Evolutionary conservation across 2,113 vertebrate species (phyloP).

Genomic region (Anolis sagrei): DNA sequence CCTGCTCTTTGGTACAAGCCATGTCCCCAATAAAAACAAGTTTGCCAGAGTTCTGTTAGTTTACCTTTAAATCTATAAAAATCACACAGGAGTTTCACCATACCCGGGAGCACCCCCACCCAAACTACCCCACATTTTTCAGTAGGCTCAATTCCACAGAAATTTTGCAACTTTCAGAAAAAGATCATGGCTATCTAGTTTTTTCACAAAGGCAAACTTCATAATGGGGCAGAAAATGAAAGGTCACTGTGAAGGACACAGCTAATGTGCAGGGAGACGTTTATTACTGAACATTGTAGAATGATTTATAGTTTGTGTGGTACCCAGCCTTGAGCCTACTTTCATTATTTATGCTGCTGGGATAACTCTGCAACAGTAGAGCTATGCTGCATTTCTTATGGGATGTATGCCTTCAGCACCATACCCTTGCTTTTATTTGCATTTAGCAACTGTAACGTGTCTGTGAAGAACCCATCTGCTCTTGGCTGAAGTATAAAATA

Average conservation of each 20-base stretch:
- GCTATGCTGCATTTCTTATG: neutral
- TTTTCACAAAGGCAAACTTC: neutral
- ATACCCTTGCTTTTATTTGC: neutral
- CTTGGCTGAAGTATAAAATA: neutral
- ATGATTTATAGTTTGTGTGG: constrained; percentile 5
- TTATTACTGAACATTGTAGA: constrained; percentile 14
- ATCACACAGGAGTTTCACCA: neutral
- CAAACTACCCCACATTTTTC: neutral
- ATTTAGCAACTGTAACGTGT: neutral
- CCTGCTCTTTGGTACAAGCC: neutral
- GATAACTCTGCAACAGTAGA: neutral
- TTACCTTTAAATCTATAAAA: neutral
- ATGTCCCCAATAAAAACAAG: neutral
- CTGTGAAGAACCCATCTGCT: neutral
- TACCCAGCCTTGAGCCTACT: constrained; percentile 10
- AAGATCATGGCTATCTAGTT: neutral
- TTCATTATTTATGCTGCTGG: constrained; percentile 13
- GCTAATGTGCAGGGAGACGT: neutral
- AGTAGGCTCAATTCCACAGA: neutral
- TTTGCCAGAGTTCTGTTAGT: neutral
- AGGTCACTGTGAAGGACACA: neutral
- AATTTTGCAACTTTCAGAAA: neutral
- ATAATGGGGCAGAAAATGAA: constrained; percentile 7
- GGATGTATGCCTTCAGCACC: neutral
- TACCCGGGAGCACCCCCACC: neutral